These are phyloP conservation scores for Amblyornis subalaris DNA, from an alignment of 2,113 vertebrate genomes.

Conservation along the genomic window DNA sequence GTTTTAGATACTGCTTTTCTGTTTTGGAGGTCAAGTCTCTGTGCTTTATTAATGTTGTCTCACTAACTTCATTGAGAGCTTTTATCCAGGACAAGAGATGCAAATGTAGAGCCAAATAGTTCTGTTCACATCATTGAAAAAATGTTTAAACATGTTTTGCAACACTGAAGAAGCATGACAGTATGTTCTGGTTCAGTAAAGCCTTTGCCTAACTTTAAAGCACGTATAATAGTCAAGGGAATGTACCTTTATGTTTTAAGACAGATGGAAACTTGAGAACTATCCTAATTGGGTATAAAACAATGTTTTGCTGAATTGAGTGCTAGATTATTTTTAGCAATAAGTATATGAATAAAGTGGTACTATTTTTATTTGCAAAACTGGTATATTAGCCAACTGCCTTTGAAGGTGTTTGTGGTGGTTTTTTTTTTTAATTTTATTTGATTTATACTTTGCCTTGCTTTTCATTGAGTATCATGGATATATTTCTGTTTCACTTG, in stretches of 20 bases:
- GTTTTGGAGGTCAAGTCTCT: background rate
- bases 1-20: background rate
- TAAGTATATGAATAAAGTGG: background rate
- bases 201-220: background rate
- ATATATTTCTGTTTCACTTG: background rate
- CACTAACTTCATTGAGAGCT: background rate
- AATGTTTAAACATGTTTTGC: background rate
- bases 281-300: background rate
- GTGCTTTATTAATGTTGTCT: background rate
- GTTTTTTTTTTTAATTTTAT: background rate
- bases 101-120: background rate
- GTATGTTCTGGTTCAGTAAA: background rate
- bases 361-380: background rate
- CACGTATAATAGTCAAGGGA: background rate
- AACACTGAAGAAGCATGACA: background rate
- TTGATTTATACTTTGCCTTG: background rate
- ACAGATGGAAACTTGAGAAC: background rate
- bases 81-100: background rate
- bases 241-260: background rate
- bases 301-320: background rate
- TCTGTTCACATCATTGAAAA: background rate
- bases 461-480: background rate
- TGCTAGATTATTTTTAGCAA: background rate
- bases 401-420: background rate
- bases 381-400: background rate